These are phyloP conservation scores for Polyploca ridens DNA, from an alignment of 2,888 invertebrate genomes.

Conservation along the genomic window DNA sequence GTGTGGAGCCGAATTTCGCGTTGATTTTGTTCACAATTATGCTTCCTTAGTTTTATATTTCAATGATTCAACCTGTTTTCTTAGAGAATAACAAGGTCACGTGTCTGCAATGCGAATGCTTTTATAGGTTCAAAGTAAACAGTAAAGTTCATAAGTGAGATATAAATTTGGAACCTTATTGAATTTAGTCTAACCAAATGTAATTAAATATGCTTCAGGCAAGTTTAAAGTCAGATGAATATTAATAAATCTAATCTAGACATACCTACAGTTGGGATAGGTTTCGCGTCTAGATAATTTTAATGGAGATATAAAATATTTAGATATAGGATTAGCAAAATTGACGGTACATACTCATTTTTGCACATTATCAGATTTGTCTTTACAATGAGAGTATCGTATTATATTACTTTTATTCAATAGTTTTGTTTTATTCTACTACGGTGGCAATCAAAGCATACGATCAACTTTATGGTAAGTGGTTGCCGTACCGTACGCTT, in stretches of 20 bases:
- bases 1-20: too few relatives aligned
- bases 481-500: too few relatives aligned
- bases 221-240: slow-evolving; percentile 17
- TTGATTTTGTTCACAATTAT: too few relatives aligned
- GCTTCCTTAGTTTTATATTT: too few relatives aligned
- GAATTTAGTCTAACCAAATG: slow-evolving; percentile 45
- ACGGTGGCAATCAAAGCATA: too few relatives aligned
- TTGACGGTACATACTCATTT: background rate
- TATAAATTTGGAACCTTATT: slow-evolving; percentile 21
- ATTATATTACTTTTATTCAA: too few relatives aligned
- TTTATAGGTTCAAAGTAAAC: background rate
- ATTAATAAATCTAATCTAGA: slow-evolving; percentile 4
- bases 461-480: too few relatives aligned
- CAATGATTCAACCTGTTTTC: too few relatives aligned
- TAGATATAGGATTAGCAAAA: background rate
- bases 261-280: background rate
- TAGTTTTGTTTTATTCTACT: too few relatives aligned
- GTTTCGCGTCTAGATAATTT: background rate
- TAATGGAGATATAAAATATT: background rate
- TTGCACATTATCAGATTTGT: too few relatives aligned
- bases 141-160: background rate
- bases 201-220: slow-evolving; percentile 47
- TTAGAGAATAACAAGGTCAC: background rate
- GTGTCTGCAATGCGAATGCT: background rate
- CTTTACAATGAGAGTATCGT: too few relatives aligned